Percentiles rank a stretch among this genome's conserved stretches.
These are phyloP conservation scores for Aulostomus chinensis DNA, from an alignment of 2,797 vertebrate species.

Conservation along the genomic window DNA sequence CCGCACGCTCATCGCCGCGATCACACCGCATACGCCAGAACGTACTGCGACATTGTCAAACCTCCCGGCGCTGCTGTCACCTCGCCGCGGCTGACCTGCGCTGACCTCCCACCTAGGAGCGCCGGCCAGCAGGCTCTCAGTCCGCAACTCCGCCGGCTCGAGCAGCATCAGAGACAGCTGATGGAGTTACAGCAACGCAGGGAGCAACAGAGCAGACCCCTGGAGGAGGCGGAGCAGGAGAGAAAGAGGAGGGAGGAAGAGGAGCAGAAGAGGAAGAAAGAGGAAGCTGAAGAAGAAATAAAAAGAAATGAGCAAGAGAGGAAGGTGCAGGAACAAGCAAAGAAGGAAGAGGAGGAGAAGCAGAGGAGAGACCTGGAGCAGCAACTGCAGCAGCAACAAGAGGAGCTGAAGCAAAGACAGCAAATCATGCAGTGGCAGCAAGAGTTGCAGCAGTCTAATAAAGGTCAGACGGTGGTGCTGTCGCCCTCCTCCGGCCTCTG, in stretches of 20 bases:
- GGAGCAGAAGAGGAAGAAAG: conserved; percentile 50
- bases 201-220: conserved; percentile 62
- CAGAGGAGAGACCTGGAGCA: conserved; percentile 65
- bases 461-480: conserved; percentile 53
- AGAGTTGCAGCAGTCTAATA: conserved; percentile 66
- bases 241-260: conserved; percentile 53
- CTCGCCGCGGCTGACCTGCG: conserved; percentile 61
- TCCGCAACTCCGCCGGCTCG: conserved; percentile 75
- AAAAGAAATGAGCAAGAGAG: conserved; percentile 51
- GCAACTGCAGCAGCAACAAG: conserved; percentile 76
- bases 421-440: conserved; percentile 82
- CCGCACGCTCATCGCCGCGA: conserved; percentile 59
- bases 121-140: conserved; percentile 53
- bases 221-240: conserved; percentile 64
- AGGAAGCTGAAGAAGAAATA: conserved; percentile 23
- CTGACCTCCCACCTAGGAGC: conserved; percentile 74
- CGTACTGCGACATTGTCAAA: conserved; percentile 65
- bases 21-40: conserved; percentile 43
- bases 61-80: neutral
- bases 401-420: conserved; percentile 77
- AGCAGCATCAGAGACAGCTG: conserved; percentile 79
- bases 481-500: conserved; percentile 78
- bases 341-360: conserved; percentile 44
- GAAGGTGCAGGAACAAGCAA: conserved; percentile 39
- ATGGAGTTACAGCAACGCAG: conserved; percentile 74